Base-by-base conservation (phyloP, 2,888 invertebrate genomes). In the Drosophila lutescens region DNA sequence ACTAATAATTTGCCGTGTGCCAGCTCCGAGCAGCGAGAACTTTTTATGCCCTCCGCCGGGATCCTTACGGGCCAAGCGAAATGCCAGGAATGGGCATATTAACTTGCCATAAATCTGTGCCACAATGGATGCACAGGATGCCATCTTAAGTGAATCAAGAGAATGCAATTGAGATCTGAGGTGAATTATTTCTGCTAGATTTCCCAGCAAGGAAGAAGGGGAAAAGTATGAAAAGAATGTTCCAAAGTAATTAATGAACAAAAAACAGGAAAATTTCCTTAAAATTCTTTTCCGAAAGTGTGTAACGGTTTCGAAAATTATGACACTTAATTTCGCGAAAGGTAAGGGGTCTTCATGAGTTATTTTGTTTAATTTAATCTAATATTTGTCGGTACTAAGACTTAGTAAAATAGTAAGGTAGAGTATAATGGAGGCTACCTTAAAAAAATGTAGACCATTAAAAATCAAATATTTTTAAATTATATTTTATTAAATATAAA, bases 1-100 rank as follows among this genome's bases (percentile, higher is more conserved):
- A 89, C 89, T 88, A 83, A 90, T 89, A 90, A 90, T 89, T 90
- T 85, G 79, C 74, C 82, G 82, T 83, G 83, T 83, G 86, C 86
- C 83, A 73, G 65, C 66, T 23, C 46, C 47, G 26, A 44, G 50
- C 40, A 61, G 61, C 50, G 47, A 38, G 40, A 71, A 71, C 74
- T 82, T 82, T 79, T 86, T 82, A 73, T 88, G 88, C 74, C 72
- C 74, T 34, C 56, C 6, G 26, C 15, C 54, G 4, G 40, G 40
- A 17, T 17, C 40, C 6, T 40, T 20, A 26, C 2, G 17, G 49
- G 17, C 34, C 49, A 32, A 12, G 30, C 15, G 20, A 57, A 59
- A 74, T 76, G 79, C 63, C 43, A 61, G 83, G 76, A 79, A 81
- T 88, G 86, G 86, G 80, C 88, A 85, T 82, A 88, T 82, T 88